Evolutionary conservation across 2,113 vertebrate species (phyloP).

Genomic region (human): DNA sequence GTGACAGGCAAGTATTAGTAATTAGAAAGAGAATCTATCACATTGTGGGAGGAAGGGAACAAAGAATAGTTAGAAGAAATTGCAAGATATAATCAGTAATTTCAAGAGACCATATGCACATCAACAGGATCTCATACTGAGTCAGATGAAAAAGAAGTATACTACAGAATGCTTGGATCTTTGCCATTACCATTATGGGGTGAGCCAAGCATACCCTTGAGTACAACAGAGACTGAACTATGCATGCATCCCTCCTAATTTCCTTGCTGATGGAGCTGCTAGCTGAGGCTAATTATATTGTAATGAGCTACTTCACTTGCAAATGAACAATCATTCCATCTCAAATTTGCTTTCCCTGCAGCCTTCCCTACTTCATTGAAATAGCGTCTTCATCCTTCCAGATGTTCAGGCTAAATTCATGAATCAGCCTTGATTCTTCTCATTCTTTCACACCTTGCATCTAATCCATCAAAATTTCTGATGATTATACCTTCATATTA

Average conservation of each 20-base stretch:
- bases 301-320: constrained; percentile 45
- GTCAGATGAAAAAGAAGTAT: constrained; percentile 12
- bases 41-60: background rate
- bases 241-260: background rate
- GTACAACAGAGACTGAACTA: background rate
- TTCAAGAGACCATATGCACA: background rate
- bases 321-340: background rate
- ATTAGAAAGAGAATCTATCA: constrained; percentile 37
- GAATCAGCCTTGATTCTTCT: background rate
- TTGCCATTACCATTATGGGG: background rate
- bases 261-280: constrained; percentile 2
- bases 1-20: constrained; percentile 20
- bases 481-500: background rate
- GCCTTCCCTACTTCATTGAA: background rate
- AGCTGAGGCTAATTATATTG: constrained; percentile 18
- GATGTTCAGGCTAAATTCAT: background rate
- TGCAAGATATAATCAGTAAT: constrained; percentile 21
- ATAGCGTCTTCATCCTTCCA: background rate
- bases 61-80: constrained; percentile 2
- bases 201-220: constrained; percentile 38
- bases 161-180: background rate
- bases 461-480: background rate
- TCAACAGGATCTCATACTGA: constrained; percentile 9
- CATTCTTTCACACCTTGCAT: background rate
- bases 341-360: background rate